A percentile compares a stretch with the other conserved stretches of the same genome.
Evolutionary conservation across 1,140 invertebrate genomes (phyloP).

Genomic region (Potamilus streckersoni): DNA sequence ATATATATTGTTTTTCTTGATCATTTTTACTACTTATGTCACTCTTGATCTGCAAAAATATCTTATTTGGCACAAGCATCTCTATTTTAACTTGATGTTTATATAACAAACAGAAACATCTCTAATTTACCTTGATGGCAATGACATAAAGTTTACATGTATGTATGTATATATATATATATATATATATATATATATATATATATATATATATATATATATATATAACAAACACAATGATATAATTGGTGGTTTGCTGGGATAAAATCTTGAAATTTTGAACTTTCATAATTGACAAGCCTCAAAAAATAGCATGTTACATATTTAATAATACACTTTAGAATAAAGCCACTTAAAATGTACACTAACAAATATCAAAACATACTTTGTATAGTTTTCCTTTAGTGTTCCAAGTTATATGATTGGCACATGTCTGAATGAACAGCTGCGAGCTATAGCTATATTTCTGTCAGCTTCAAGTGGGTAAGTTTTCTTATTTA

Average conservation of each 20-base stretch:
- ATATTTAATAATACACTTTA: too few species aligned
- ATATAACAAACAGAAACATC: not conserved
- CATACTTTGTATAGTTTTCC: not conserved
- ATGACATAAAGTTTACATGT: constrained; percentile 8
- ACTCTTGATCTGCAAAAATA: too few species aligned
- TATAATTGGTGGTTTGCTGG: not conserved
- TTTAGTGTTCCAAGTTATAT: constrained; percentile 57
- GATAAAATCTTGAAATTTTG: too few species aligned
- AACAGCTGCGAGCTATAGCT: constrained; percentile 60
- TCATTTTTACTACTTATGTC: too few species aligned
- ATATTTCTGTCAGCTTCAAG: constrained; percentile 68
- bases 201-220: too few species aligned
- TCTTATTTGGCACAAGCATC: not conserved
- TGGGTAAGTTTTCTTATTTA: constrained; percentile 54
- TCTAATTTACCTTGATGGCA: not conserved
- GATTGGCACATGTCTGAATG: constrained; percentile 64
- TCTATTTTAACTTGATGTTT: not conserved
- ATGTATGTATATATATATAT: too few species aligned
- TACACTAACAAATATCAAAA: too few species aligned
- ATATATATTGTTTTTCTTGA: too few species aligned
- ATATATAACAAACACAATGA: not conserved
- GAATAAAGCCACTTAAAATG: too few species aligned
- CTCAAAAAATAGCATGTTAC: too few species aligned
- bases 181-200: too few species aligned
- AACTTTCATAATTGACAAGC: too few species aligned